Evolutionary conservation across 2,888 invertebrate species (phyloP).

Genomic region (Orchestes rusci): DNA sequence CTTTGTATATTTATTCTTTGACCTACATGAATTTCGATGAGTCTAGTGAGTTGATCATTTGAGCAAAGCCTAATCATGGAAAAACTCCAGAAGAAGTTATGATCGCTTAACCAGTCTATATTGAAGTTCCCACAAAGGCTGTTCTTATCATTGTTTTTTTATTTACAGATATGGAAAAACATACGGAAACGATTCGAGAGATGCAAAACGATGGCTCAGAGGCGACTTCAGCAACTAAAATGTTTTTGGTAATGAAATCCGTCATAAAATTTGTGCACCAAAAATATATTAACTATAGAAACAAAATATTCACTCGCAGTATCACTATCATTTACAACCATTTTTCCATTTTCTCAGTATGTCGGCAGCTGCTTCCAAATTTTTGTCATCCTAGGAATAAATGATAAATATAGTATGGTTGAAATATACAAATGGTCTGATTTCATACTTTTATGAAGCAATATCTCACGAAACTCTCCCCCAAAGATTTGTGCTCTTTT

Average conservation of each 20-base stretch:
- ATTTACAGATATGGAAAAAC: conserved; percentile 64
- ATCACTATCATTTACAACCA: no score
- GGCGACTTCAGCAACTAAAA: conserved; percentile 49
- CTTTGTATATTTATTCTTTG: no score
- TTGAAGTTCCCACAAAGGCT: no score
- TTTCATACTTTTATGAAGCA: conserved; percentile 95
- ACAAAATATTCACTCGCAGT: not conserved
- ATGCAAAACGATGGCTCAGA: conserved; percentile 67
- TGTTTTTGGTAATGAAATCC: no score
- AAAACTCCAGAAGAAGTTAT: no score
- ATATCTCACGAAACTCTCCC: conserved; percentile 81
- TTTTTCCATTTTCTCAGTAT: conserved; percentile 55
- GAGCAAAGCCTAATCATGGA: no score
- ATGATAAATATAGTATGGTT: not conserved
- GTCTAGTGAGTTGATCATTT: no score
- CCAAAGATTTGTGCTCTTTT: conserved; percentile 67
- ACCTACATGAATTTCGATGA: no score
- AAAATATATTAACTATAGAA: not conserved
- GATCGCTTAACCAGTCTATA: no score
- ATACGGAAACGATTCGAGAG: conserved; percentile 64
- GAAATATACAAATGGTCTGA: not conserved
- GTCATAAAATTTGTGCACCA: not conserved
- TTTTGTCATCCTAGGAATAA: conserved; percentile 63
- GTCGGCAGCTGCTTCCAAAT: conserved; percentile 57
- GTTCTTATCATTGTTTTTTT: no score